These are phyloP conservation scores for Melanotaenia nigrans DNA, from an alignment of 2,797 vertebrate species.

Conservation along the genomic window DNA sequence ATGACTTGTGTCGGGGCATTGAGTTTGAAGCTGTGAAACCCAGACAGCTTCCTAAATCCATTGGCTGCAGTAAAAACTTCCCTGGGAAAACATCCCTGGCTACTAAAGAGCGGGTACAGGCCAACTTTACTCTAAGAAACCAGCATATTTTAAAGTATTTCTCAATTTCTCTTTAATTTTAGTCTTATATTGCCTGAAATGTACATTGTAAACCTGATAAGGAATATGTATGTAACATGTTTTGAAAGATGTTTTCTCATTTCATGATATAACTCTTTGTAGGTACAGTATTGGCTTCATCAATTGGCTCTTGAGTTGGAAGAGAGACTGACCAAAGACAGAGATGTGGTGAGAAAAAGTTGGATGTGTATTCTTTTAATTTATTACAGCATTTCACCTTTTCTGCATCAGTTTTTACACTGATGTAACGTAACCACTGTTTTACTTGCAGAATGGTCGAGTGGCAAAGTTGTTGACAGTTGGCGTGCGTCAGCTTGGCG, in stretches of 20 bases:
- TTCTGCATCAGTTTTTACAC: neutral
- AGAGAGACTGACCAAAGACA: slow-evolving; percentile 92
- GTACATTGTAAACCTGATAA: neutral
- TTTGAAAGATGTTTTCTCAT: neutral
- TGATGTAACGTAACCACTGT: neutral
- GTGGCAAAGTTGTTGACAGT: slow-evolving; percentile 89
- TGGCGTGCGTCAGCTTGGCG: slow-evolving; percentile 87
- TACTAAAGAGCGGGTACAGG: slow-evolving; percentile 87
- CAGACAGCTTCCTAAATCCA: slow-evolving; percentile 91
- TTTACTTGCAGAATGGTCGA: slow-evolving; percentile 86
- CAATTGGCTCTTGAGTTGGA: slow-evolving; percentile 95
- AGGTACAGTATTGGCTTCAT: slow-evolving; percentile 95
- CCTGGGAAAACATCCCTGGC: slow-evolving; percentile 87
- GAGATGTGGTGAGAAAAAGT: slow-evolving; percentile 84
- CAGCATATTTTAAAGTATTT: neutral
- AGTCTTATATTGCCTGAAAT: slow-evolving; percentile 2
- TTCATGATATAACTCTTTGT: slow-evolving; percentile 13
- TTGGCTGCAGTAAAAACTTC: slow-evolving; percentile 98
- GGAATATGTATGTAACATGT: neutral
- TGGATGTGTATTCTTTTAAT: neutral
- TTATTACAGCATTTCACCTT: neutral
- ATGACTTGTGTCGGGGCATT: slow-evolving; percentile 92
- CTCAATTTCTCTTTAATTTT: neutral
- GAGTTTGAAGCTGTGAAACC: slow-evolving; percentile 96
- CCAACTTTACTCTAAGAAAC: neutral